Evolutionary conservation across 2,888 invertebrate genomes (phyloP), one percentile per base, ranked within the genome.

Genomic region (Uropetala carovei): DNA sequence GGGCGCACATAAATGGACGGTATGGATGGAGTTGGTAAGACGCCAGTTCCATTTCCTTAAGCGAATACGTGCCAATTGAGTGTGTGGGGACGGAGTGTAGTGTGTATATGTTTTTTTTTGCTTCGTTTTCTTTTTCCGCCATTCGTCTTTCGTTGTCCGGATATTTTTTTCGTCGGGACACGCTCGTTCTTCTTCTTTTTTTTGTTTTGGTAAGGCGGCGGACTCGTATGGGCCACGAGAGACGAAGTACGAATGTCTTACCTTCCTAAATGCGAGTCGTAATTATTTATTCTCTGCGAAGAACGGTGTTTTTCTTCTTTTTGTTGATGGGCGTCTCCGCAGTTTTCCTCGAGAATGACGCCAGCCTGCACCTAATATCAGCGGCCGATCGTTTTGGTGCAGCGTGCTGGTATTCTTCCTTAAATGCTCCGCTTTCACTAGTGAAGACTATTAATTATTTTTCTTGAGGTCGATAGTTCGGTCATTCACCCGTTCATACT

Each of bases 51-150:
- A 75, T 75, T 75, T 75, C 75, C 75, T 75, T 75, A 75, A 75
- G 75, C 75, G 75, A 75, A 75, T 75, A 75, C 75, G 75, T 75
- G 75, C 75, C 75, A 75, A 75, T 75, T 75, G 75, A 75, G 75
- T 68, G 68, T 68, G 68, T n/a, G 68, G 7, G 68, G 68, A 18
- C 68, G 68, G 18, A 75, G 27, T 22, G 68, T 16, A 68, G n/a
- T n/a, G n/a, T n/a, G n/a, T n/a, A n/a, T n/a, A n/a, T n/a, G n/a
- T n/a, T n/a, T n/a, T n/a, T 68, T 10, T 75, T 75, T 75, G 22
- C 27, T 75, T 75, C 27, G 75, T 14, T 9, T 43, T 43, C 43
- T 5, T 43, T 4, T 22, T 68, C 68, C 68, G 75, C 75, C 27
- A 22, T 75, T 27, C 75, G 27, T 75, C 75, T 27, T 75, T 13